Conservation (phyloP, 92 coral and sea anemone genomes). For the Umimayanthus kanabou region DNA sequence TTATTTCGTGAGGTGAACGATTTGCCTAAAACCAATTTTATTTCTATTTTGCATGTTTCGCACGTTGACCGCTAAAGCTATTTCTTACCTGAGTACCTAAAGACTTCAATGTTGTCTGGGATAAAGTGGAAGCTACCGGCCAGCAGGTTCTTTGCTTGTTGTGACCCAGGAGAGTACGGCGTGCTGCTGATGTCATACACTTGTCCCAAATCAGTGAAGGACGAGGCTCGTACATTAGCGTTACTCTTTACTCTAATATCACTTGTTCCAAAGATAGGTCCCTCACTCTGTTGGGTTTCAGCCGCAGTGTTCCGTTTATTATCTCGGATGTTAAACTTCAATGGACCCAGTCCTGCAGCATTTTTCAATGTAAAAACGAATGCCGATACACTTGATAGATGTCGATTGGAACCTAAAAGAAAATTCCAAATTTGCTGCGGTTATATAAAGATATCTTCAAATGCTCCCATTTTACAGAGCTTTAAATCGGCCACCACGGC, state of each 20-base stretch:
- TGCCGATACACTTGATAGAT: not conserved
- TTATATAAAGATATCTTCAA: too few relatives aligned
- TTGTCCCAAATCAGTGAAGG: not conserved
- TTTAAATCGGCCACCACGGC: too few relatives aligned
- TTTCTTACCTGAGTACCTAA: not conserved
- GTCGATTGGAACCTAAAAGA: not conserved
- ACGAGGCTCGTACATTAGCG: not conserved
- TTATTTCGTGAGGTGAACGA: too few relatives aligned
- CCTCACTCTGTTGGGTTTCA: not conserved
- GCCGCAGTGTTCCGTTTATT: not conserved
- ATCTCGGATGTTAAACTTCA: not conserved
- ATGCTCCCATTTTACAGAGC: too few relatives aligned
- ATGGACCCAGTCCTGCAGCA: not conserved
- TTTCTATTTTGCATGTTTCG: too few relatives aligned
- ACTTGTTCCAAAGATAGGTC: not conserved
- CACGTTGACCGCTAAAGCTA: too few relatives aligned
- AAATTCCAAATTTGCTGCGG: not conserved
- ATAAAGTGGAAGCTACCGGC: conserved; percentile 4
- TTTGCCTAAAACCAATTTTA: too few relatives aligned
- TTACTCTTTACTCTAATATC: not conserved
- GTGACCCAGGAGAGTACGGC: not conserved
- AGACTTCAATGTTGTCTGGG: conserved; percentile 8
- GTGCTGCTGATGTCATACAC: conserved; percentile 2
- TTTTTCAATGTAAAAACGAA: not conserved
- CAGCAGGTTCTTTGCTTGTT: not conserved